Evolutionary conservation across 2,113 vertebrate species (phyloP).

Genomic region (Talpa occidentalis): DNA sequence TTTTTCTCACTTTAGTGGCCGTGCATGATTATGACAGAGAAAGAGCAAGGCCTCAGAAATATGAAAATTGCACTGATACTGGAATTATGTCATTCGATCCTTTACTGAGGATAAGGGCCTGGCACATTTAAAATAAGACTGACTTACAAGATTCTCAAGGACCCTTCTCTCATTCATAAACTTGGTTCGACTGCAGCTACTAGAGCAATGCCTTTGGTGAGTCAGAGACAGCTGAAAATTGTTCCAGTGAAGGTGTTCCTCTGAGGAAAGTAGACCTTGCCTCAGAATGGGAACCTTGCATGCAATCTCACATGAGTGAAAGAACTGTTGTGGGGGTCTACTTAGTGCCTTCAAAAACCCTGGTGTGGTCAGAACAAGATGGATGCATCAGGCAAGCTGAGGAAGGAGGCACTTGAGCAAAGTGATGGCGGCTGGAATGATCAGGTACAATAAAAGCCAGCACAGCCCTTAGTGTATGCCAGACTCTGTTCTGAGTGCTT

Average conservation of each 20-base stretch:
- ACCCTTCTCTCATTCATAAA: background rate
- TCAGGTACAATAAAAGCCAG: background rate
- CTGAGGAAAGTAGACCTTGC: background rate
- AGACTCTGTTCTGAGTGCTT: background rate
- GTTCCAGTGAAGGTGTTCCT: background rate
- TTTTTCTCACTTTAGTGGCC: background rate
- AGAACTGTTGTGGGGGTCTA: background rate
- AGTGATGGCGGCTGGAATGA: too few relatives aligned
- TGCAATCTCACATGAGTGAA: too few relatives aligned
- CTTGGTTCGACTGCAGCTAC: background rate
- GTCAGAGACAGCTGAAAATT: background rate
- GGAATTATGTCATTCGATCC: background rate
- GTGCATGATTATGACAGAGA: background rate
- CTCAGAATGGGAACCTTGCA: background rate
- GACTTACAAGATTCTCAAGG: background rate
- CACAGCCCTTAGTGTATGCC: fast-evolving
- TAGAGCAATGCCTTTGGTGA: background rate
- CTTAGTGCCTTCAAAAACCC: background rate
- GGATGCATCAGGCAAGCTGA: background rate
- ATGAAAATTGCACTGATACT: background rate
- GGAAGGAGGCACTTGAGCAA: background rate
- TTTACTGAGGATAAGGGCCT: background rate
- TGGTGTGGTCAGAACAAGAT: background rate
- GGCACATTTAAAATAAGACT: background rate
- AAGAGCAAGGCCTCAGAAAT: background rate